Conservation (phyloP, 2,888 invertebrate genomes). For the Falcaria lacertinaria region DNA sequence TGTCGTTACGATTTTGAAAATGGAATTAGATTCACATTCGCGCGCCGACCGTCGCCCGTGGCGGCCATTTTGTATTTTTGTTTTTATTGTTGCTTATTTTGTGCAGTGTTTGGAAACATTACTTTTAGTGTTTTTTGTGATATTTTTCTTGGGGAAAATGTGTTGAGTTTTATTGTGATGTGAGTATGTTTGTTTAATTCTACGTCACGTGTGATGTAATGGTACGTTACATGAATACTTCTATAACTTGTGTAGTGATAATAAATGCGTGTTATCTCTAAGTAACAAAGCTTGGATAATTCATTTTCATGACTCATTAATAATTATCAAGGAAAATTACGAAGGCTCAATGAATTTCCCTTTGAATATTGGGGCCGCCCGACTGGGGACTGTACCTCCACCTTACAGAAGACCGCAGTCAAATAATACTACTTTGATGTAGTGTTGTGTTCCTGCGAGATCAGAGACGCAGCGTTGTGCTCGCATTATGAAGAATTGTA, state of each 20-base stretch:
- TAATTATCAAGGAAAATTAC: too few relatives aligned
- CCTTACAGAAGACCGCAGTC: too few relatives aligned
- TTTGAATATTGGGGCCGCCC: too few relatives aligned
- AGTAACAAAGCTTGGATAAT: too few relatives aligned
- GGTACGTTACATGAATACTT: neutral
- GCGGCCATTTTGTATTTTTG: constrained; percentile 45
- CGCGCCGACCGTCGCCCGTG: constrained; percentile 45
- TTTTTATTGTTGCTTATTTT: constrained; percentile 25
- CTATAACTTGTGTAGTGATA: neutral
- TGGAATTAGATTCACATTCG: constrained; percentile 64
- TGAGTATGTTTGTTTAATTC: neutral
- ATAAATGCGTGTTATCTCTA: neutral
- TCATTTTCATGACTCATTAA: too few relatives aligned
- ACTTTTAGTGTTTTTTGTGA: constrained; percentile 8
- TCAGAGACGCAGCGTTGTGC: too few relatives aligned
- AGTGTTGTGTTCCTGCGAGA: too few relatives aligned
- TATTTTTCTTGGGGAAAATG: constrained; percentile 3
- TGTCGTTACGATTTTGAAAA: constrained; percentile 63
- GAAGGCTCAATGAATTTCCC: too few relatives aligned
- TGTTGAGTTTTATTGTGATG: neutral
- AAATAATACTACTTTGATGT: too few relatives aligned
- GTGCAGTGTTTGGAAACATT: constrained; percentile 11
- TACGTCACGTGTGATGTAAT: neutral
- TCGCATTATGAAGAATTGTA: too few relatives aligned
- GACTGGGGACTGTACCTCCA: too few relatives aligned